Evolutionary conservation across 2,888 invertebrate species (phyloP).

Genomic region (Salpingus planirostris): DNA sequence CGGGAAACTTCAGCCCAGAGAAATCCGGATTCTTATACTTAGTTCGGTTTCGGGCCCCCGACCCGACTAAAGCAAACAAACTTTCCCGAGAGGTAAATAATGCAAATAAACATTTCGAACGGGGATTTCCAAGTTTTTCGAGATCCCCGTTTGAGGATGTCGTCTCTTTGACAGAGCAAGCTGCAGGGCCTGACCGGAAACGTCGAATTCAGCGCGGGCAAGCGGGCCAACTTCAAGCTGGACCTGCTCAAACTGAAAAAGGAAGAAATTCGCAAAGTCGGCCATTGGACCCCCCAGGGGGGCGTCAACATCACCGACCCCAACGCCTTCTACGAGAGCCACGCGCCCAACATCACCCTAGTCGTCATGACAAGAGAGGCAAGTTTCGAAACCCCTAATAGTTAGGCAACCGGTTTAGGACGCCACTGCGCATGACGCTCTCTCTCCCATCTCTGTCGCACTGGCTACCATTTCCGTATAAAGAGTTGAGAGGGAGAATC

Average conservation of each 20-base stretch:
- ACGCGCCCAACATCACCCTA: conserved; percentile 75
- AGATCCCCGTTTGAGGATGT: too few species aligned
- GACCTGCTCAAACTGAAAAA: conserved; percentile 75
- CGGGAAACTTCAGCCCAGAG: too few species aligned
- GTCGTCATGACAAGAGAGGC: conserved; percentile 88
- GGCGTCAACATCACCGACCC: conserved; percentile 79
- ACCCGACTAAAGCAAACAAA: conserved; percentile 7
- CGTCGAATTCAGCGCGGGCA: conserved; percentile 78
- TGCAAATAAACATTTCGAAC: too few species aligned
- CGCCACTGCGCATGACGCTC: too few species aligned
- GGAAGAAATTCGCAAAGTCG: conserved; percentile 70
- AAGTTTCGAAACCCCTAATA: too few species aligned
- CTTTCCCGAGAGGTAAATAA: too few species aligned
- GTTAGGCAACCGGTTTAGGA: too few species aligned
- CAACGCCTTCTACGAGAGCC: conserved; percentile 75
- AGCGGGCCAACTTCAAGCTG: conserved; percentile 73
- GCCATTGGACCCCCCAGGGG: conserved; percentile 66
- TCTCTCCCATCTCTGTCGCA: too few species aligned
- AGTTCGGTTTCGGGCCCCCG: conserved; percentile 6
- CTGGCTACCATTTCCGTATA: too few species aligned
- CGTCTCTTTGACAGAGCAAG: conserved; percentile 51
- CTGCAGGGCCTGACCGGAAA: conserved; percentile 82
- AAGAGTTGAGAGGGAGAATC: too few species aligned
- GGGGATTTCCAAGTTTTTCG: too few species aligned
- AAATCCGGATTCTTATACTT: too few species aligned